Base-by-base conservation (phyloP, 1,140 invertebrate species). In the Diprion similis region DNA sequence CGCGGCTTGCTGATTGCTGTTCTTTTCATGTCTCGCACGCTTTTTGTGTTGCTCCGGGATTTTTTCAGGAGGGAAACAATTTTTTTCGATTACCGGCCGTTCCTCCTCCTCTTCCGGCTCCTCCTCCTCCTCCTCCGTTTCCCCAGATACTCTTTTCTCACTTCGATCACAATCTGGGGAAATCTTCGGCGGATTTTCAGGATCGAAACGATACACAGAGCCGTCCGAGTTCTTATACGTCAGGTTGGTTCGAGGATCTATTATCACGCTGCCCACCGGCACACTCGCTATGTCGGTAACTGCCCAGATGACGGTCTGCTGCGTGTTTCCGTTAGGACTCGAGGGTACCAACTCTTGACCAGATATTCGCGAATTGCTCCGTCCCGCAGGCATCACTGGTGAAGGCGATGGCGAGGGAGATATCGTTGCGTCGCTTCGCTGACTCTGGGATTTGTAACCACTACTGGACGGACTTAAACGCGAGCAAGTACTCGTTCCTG, bases 281-380 rank as follows among this genome's bases (percentile, higher is more conserved):
- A 97, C 94, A 73, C 91, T 92, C 19, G 93, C 91, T 82, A 96
- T 91, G 88, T 93, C 94, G 59, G 94, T 95, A 10, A 96, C 94
- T 66, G 95, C 95, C 95, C 95, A 97, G 82, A 96, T 92, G 1
- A 96, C 89, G 17, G 87, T 87, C 71, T 89, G 87, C 71, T 89
- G 87, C 67, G 64, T 77, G 8, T 77, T 76, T 10, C 82, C 72
- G 13, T 84, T 84, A 10, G 82, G 78, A 68, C 67, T 45, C 45
- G 67, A 68, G 0, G 78, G 79, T 10, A 77, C 78, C 70, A 81
- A 75, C 79, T 86, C 83, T 70, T 88, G 85, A 85, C 83, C 84
- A 83, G 85, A 85, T 72, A 86, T 80, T 76, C 84, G 82, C 75
- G 85, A 79, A 77, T 83, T 83, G 78, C 87, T 81, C 15, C 82